Evolutionary conservation across 2,888 invertebrate genomes (phyloP).

Genomic region (Hecatera dysodea): DNA sequence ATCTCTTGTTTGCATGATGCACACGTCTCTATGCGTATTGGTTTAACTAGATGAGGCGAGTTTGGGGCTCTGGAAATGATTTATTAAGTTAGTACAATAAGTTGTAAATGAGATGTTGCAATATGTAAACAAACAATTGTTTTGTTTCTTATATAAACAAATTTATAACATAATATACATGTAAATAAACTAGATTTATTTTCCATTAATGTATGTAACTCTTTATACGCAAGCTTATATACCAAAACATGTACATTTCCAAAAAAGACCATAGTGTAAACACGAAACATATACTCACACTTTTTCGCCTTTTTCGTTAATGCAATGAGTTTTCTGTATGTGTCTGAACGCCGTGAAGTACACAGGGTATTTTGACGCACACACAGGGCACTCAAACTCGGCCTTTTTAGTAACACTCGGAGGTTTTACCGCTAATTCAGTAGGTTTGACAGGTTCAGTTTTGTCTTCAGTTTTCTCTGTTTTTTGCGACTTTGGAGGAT

Average conservation of each 20-base stretch:
- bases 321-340: conserved; percentile 79
- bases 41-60: conserved; percentile 71
- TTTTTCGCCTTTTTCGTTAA: conserved; percentile 67
- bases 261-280: background rate
- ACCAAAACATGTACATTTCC: background rate
- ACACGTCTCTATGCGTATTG: conserved; percentile 73
- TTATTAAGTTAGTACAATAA: too few relatives aligned
- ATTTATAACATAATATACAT: too few relatives aligned
- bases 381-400: conserved; percentile 80
- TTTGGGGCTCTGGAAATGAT: conserved; percentile 69
- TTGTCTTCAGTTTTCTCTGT: conserved; percentile 19
- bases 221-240: background rate
- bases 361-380: conserved; percentile 70
- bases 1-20: conserved; percentile 65
- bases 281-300: conserved; percentile 73
- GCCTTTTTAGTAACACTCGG: conserved; percentile 53
- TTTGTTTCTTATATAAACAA: too few relatives aligned
- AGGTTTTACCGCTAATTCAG: conserved; percentile 18
- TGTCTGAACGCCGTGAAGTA: conserved; percentile 79
- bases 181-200: background rate
- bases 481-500: conserved; percentile 9
- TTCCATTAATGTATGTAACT: background rate
- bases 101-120: background rate
- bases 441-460: conserved; percentile 26
- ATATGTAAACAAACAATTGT: background rate